These are phyloP conservation scores for Carassius auratus DNA, from an alignment of 2,113 vertebrate species.

Conservation along the genomic window DNA sequence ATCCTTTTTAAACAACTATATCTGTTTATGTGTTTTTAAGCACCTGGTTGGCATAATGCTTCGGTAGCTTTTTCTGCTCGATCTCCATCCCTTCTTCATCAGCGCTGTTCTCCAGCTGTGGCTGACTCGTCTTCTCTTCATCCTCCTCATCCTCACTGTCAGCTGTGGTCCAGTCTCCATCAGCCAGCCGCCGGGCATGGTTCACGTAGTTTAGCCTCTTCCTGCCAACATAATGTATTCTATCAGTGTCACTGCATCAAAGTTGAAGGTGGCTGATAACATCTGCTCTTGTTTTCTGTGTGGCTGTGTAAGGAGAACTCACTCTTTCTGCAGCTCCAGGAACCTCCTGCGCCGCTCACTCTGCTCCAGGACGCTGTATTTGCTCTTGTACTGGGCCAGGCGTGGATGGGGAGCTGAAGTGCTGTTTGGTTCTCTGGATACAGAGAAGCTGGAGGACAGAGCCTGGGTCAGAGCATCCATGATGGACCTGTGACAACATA, in stretches of 20 bases:
- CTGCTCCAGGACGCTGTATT: conserved; percentile 85
- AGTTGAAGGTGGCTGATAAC: neutral
- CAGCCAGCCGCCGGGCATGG: conserved; percentile 90
- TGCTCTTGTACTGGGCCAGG: conserved; percentile 88
- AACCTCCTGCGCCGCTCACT: conserved; percentile 83
- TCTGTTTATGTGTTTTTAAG: conserved; percentile 44
- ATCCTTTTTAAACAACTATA: neutral
- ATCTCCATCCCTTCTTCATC: conserved; percentile 89
- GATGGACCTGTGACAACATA: conserved; percentile 60
- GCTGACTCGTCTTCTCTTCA: conserved; percentile 62
- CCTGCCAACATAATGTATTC: conserved; percentile 67
- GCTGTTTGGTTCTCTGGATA: conserved; percentile 85
- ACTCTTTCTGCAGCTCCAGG: conserved; percentile 89
- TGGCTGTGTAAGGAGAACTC: conserved; percentile 48
- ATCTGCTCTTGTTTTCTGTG: neutral
- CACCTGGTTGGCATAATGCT: conserved; percentile 94
- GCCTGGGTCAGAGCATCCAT: conserved; percentile 89
- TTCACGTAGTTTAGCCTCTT: conserved; percentile 94
- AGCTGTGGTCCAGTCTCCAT: conserved; percentile 87
- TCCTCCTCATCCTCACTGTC: conserved; percentile 80
- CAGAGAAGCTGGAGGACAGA: conserved; percentile 81
- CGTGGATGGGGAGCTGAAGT: conserved; percentile 87
- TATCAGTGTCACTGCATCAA: neutral
- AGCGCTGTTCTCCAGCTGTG: conserved; percentile 66
- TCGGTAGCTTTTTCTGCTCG: conserved; percentile 86